phyloP scores from a whole-genome alignment of 2,113 vertebrate genomes.

The Erythrocebus patas region DNA sequence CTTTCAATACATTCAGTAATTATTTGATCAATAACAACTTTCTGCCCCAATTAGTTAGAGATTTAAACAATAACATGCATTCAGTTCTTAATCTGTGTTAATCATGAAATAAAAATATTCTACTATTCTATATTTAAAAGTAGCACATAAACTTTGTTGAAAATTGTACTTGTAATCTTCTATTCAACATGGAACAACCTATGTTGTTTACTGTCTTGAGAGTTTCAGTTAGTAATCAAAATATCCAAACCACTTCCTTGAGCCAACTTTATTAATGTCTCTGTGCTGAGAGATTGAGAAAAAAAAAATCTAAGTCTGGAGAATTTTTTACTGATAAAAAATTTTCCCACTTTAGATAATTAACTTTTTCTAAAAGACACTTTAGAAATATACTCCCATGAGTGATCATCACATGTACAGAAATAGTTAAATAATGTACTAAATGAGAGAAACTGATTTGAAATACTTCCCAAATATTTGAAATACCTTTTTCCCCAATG shows the following conservation, averaged over 20 bases:
- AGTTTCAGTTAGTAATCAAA: neutral
- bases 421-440: neutral
- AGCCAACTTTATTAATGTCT: neutral
- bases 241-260: neutral
- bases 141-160: neutral
- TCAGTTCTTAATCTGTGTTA: neutral
- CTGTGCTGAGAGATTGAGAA: neutral
- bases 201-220: neutral
- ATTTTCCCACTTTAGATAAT: neutral
- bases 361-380: neutral
- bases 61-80: conserved; percentile 19
- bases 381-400: neutral
- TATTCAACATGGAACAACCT: neutral
- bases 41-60: conserved; percentile 18
- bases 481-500: neutral
- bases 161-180: neutral
- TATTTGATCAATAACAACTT: conserved; percentile 63
- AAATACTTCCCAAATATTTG: neutral
- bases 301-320: neutral
- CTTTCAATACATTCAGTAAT: conserved; percentile 41
- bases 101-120: neutral
- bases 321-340: neutral
- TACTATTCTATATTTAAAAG: neutral
- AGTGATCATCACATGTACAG: neutral
- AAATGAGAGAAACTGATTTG: neutral